Evolutionary conservation across 2,797 vertebrate genomes (phyloP), one percentile per base, ranked within the genome.

Genomic region (Gobionotothen gibberifrons): DNA sequence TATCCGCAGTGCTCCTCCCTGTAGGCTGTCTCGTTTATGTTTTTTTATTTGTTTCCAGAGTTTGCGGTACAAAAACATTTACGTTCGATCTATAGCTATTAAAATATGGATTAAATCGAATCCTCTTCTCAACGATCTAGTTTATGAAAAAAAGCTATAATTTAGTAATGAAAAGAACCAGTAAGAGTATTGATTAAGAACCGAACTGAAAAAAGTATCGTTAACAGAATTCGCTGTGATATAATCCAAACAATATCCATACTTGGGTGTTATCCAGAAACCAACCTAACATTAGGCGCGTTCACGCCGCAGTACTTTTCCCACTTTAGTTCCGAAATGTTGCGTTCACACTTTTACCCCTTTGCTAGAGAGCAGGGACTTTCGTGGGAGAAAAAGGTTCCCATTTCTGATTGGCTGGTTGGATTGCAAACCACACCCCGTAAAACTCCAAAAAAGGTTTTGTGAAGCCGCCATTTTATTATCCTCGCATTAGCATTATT

Each of bases 261-360:
- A 15, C 29, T 9, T 55, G n/a, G 48, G 32, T 59, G 21, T 64
- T 11, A 70, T 16, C 17, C 26, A 53, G 46, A 61, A 79, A 48
- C 39, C n/a, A 75, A 75, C 7, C 3, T 39, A 55, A 54, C 21
- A 64, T 26, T 26, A 26, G 26, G 3, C 26, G 3, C 26, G 26
- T 26, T 26, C 26, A 26, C 26, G 26, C 26, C 0, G 26, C 26
- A 26, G 26, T 26, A 26, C 26, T 26, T 26, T 26, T 4, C 26
- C 3, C 26, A 26, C 26, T 26, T 26, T 26, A 26, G 26, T 26
- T 26, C 26, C 26, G n/a, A n/a, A n/a, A n/a, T n/a, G n/a, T n/a
- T n/a, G n/a, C n/a, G n/a, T n/a, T n/a, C n/a, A n/a, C n/a, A n/a
- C n/a, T n/a, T n/a, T n/a, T n/a, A n/a, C 22, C 22, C 22, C 22